Evolutionary conservation across 2,113 vertebrate species (phyloP).

Genomic region (Stictonetta naevosa): DNA sequence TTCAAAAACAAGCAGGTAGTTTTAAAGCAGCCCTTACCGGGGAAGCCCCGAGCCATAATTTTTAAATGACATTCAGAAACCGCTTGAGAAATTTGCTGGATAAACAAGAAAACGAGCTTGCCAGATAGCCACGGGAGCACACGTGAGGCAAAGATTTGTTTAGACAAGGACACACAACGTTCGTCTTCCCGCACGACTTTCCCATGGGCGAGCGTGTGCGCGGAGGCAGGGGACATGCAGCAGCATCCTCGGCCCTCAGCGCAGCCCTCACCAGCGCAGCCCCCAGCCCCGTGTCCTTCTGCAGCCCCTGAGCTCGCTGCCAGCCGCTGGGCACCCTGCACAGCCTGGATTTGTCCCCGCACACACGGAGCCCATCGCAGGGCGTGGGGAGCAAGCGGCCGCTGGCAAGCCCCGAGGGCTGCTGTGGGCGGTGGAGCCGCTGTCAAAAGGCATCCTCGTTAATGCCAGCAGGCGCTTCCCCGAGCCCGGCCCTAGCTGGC

Average conservation of each 20-base stretch:
- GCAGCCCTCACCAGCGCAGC: not conserved
- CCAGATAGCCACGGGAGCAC: not conserved
- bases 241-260: no score
- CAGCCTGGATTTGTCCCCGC: no score
- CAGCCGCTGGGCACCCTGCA: no score
- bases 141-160: not conserved
- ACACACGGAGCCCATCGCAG: not conserved
- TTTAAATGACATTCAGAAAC: not conserved
- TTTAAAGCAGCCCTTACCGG: not conserved
- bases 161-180: not conserved
- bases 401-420: not conserved
- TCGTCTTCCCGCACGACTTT: not conserved
- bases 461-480: not conserved
- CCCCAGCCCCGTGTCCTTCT: not conserved
- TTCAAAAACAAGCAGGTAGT: not conserved
- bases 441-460: not conserved
- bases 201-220: no score
- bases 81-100: not conserved
- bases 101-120: not conserved
- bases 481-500: not conserved
- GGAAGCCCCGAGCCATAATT: not conserved
- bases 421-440: not conserved
- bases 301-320: not conserved
- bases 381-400: rapidly evolving
- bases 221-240: no score